These are phyloP conservation scores for Perizoma flavofasciatum DNA, from an alignment of 2,888 invertebrate genomes.

Conservation along the genomic window DNA sequence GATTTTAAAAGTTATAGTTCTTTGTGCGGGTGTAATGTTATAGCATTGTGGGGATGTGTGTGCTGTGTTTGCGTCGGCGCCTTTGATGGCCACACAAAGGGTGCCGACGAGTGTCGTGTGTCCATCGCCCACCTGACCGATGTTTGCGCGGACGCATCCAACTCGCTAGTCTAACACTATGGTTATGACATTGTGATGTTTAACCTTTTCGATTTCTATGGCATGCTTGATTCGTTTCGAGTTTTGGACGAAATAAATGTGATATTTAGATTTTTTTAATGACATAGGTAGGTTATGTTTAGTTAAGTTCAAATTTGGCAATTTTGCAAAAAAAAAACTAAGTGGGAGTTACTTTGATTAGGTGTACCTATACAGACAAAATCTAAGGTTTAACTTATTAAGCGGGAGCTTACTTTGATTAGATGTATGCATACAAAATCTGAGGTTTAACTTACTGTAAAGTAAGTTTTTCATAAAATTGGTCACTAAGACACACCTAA, in stretches of 20 bases:
- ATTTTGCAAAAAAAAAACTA: no score
- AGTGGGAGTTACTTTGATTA: no score
- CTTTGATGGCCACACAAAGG: slow-evolving; percentile 77
- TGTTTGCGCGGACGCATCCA: slow-evolving; percentile 62
- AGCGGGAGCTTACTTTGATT: no score
- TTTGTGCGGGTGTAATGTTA: slow-evolving; percentile 30
- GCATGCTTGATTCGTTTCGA: slow-evolving; percentile 2
- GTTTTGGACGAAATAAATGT: slow-evolving; percentile 5
- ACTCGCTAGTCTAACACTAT: slow-evolving; percentile 40
- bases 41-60: slow-evolving; percentile 39
- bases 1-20: slow-evolving; percentile 29
- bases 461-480: no score
- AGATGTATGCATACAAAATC: no score
- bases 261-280: slow-evolving; percentile 5
- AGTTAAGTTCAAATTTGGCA: no score
- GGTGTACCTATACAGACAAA: no score
- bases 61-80: slow-evolving; percentile 71
- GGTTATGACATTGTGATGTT: slow-evolving; percentile 38
- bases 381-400: no score
- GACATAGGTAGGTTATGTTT: no score
- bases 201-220: slow-evolving; percentile 35
- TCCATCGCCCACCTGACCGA: slow-evolving; percentile 75
- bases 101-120: slow-evolving; percentile 77
- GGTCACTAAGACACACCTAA: no score
- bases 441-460: no score